These are phyloP conservation scores for Armadillidium nasatum DNA, from an alignment of 1,140 invertebrate genomes.

Conservation along the genomic window DNA sequence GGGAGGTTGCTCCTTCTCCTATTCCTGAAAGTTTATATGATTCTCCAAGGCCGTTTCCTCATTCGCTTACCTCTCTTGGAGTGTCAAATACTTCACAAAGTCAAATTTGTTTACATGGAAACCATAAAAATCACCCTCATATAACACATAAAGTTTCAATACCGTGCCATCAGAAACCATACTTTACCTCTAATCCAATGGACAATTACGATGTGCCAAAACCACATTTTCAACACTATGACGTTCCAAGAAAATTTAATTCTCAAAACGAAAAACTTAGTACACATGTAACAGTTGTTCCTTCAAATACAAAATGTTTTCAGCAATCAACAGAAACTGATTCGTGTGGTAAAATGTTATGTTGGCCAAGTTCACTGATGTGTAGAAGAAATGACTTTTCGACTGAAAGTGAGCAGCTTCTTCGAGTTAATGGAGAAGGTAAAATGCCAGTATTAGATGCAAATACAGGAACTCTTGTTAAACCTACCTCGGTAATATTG, in stretches of 20 bases:
- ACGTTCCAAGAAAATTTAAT: conserved; percentile 33
- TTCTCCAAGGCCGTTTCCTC: conserved; percentile 23
- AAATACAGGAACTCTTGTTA: conserved; percentile 28
- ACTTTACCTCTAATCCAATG: conserved; percentile 36
- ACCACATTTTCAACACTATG: conserved; percentile 20
- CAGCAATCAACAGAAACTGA: conserved; percentile 6
- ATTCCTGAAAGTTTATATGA: conserved; percentile 28
- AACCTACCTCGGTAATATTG: background rate
- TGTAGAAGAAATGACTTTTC: conserved; percentile 58
- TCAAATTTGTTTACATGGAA: background rate
- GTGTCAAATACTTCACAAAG: background rate
- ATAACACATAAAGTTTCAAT: background rate
- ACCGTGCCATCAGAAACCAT: background rate
- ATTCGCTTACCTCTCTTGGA: background rate
- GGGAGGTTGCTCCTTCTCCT: conserved; percentile 24
- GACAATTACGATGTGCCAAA: conserved; percentile 43
- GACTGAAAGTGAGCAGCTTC: conserved; percentile 54
- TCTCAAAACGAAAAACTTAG: conserved; percentile 23
- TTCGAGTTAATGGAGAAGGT: conserved; percentile 53
- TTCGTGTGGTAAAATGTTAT: conserved; percentile 43
- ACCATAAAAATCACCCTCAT: background rate
- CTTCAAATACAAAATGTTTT: background rate
- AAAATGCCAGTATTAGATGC: conserved; percentile 56
- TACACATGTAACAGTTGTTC: conserved; percentile 21
- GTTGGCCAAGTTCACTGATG: conserved; percentile 60